Percentiles rank a stretch among this genome's conserved stretches.
Evolutionary conservation across 2,113 vertebrate genomes (phyloP).

Genomic region (Zosterops japonicus): DNA sequence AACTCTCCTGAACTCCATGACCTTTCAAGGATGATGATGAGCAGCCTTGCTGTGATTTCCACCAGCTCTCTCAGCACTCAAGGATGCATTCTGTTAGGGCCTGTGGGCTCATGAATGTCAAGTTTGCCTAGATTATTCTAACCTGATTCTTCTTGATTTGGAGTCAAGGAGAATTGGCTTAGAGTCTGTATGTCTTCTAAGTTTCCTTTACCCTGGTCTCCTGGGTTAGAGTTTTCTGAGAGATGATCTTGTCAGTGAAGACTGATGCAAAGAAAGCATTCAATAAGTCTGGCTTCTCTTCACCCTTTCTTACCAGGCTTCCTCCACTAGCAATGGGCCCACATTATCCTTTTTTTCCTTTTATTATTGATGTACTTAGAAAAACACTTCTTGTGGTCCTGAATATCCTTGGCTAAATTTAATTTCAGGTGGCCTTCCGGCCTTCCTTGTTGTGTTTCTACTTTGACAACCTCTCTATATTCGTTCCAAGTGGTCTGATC

Average conservation of each 20-base stretch:
- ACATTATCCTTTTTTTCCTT: background rate
- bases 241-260: too few species aligned
- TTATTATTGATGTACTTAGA: background rate
- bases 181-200: background rate
- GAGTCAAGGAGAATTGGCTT: background rate
- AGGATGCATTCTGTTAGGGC: background rate
- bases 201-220: background rate
- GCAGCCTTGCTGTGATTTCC: background rate
- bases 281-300: background rate
- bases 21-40: background rate
- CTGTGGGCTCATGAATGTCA: background rate
- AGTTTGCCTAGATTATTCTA: background rate
- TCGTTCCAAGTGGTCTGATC: background rate
- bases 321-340: rapidly evolving
- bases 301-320: background rate
- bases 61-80: background rate
- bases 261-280: background rate
- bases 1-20: background rate
- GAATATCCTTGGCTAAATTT: background rate
- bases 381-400: background rate
- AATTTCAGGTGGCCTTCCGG: background rate
- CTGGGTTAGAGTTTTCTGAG: background rate
- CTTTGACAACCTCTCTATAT: background rate
- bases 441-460: background rate
- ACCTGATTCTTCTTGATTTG: background rate